Percentiles rank a stretch among this genome's conserved stretches.
These are phyloP conservation scores for Gymnogyps californianus DNA, from an alignment of 2,113 vertebrate species.

Conservation along the genomic window DNA sequence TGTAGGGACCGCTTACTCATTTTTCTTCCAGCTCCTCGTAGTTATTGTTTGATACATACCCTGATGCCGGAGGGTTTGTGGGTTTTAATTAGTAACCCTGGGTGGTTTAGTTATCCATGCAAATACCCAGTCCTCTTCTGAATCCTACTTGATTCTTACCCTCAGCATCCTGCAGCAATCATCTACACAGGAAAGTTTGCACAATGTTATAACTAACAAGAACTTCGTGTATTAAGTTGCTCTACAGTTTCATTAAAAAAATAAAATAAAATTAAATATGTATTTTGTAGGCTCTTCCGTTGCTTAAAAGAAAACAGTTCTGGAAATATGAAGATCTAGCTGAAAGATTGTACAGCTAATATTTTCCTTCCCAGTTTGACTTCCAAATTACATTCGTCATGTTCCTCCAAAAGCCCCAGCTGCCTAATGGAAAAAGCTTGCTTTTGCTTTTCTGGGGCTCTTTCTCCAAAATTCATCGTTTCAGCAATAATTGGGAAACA, in stretches of 20 bases:
- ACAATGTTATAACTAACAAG: neutral
- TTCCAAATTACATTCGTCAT: conserved; percentile 5
- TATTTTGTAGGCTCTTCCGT: neutral
- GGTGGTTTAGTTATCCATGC: neutral
- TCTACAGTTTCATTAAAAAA: neutral
- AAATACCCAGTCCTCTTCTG: neutral
- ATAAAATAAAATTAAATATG: neutral
- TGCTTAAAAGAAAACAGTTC: neutral
- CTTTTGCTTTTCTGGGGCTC: neutral
- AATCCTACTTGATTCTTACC: neutral
- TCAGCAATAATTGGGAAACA: neutral
- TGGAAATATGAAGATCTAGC: neutral
- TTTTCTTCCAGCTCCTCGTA: neutral
- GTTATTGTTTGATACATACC: neutral
- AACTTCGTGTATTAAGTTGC: neutral
- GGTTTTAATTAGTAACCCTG: neutral
- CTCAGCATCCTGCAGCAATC: neutral
- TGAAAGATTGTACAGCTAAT: neutral
- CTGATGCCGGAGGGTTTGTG: neutral
- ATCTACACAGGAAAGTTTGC: neutral
- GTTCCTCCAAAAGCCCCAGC: neutral
- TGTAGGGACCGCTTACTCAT: fast-evolving
- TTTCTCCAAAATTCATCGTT: neutral
- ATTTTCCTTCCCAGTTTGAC: neutral
- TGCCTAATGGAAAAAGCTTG: neutral